Evolutionary conservation across 2,113 vertebrate genomes (phyloP).

Genomic region (Psephotus haematonotus): DNA sequence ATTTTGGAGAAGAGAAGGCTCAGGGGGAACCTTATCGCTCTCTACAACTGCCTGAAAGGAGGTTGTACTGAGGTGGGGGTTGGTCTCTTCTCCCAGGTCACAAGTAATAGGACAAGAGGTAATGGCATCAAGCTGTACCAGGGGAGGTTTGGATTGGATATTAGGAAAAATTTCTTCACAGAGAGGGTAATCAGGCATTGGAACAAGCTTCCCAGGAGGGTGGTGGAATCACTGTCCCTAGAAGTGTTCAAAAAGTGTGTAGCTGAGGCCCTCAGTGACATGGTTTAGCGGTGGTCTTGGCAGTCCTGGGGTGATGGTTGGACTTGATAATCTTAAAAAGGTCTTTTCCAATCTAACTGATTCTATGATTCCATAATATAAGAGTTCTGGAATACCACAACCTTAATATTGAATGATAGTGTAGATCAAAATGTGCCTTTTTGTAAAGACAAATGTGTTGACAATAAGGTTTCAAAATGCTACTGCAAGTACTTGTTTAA

Average conservation of each 20-base stretch:
- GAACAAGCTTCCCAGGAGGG: not conserved
- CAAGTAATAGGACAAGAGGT: not conserved
- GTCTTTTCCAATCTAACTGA: not conserved
- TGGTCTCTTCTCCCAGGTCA: not conserved
- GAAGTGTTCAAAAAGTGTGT: not conserved
- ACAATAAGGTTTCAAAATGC: not conserved
- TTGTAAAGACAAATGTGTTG: slow-evolving; percentile 21
- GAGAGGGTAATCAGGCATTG: not conserved
- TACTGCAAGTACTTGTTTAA: slow-evolving; percentile 27
- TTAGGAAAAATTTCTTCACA: not conserved
- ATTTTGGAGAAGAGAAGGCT: not conserved
- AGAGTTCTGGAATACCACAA: not conserved
- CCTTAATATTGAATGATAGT: not conserved
- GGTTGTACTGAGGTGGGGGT: not conserved
- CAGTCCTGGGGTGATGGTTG: not conserved
- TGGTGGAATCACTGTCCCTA: not conserved
- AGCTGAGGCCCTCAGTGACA: not conserved
- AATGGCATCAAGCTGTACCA: not conserved
- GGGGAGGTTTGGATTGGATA: not conserved
- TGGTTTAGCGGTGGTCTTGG: not conserved
- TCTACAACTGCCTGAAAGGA: not conserved
- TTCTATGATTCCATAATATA: not conserved
- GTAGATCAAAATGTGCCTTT: not conserved
- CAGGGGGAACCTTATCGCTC: not conserved
- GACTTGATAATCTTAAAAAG: not conserved